Conservation (phyloP, 2,888 invertebrate genomes). For the Caenorhabditis sinica region DNA sequence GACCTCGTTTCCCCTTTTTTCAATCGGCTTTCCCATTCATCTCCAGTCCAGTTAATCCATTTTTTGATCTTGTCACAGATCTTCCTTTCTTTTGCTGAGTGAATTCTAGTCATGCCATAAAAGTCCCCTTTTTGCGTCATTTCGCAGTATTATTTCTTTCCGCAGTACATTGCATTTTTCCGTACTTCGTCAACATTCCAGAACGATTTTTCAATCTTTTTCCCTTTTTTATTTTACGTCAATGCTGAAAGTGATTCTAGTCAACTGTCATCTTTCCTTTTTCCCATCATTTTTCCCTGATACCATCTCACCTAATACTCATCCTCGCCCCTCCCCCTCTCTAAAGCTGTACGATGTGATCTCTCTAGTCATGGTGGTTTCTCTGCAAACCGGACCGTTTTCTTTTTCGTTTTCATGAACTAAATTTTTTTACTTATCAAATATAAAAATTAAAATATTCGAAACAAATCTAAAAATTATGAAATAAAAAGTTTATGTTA, state of each 20-base stretch:
- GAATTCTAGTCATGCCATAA: conserved; percentile 68
- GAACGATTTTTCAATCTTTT: conserved; percentile 29
- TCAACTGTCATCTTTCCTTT: conserved; percentile 6
- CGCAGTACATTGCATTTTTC: conserved; percentile 52
- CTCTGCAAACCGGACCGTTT: conserved; percentile 45
- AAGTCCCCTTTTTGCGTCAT: conserved; percentile 27
- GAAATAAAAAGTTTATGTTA: neutral
- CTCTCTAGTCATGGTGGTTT: conserved; percentile 63
- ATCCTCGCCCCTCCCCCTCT: neutral
- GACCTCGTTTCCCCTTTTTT: conserved; percentile 46
- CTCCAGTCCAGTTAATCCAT: conserved; percentile 11
- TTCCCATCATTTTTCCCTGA: too few species aligned
- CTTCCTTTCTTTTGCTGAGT: conserved; percentile 53
- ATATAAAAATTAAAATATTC: too few species aligned
- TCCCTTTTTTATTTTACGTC: neutral
- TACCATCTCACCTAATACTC: neutral
- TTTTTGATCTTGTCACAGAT: conserved; percentile 57
- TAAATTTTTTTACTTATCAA: neutral
- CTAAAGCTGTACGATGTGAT: conserved; percentile 58
- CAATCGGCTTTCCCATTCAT: conserved; percentile 60
- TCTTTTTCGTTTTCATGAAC: neutral
- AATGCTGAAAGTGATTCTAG: conserved; percentile 1
- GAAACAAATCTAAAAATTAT: too few species aligned
- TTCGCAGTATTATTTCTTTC: conserved; percentile 51
- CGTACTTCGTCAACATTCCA: conserved; percentile 56